These are phyloP conservation scores for Sapayoa aenigma DNA, from an alignment of 2,113 vertebrate genomes.

Conservation along the genomic window DNA sequence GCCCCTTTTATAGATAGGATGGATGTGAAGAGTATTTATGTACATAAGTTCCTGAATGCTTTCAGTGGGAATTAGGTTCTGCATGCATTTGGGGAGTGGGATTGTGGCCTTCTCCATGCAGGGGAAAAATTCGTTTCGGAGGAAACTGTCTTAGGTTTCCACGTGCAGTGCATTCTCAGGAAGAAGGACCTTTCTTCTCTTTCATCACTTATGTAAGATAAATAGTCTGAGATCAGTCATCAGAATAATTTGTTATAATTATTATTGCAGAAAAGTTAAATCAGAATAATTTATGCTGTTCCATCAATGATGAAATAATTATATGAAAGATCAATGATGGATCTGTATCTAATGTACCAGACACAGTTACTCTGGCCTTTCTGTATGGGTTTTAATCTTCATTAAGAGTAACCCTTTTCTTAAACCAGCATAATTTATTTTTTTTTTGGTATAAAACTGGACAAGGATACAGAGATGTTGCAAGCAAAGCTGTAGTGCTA, in stretches of 20 bases:
- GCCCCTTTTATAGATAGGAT: not conserved
- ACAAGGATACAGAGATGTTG: conserved; percentile 62
- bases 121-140: not conserved
- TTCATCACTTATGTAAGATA: not conserved
- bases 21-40: not conserved
- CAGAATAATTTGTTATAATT: not conserved
- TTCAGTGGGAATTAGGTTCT: not conserved
- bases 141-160: not conserved
- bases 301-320: not conserved
- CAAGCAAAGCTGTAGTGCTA: conserved; percentile 58
- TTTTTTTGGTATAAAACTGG: conserved; percentile 35
- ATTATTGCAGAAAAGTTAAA: not conserved
- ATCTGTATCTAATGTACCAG: not conserved
- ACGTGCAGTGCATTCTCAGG: not conserved
- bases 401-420: conserved; percentile 37
- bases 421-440: conserved; percentile 13
- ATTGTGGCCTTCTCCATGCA: not conserved
- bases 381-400: conserved; percentile 3
- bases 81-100: not conserved
- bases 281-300: not conserved
- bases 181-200: not conserved
- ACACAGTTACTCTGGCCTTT: not conserved
- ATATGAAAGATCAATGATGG: not conserved
- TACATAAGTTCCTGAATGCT: not conserved
- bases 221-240: not conserved